Evolutionary conservation across 2,888 invertebrate species (phyloP), one percentile per base, ranked within the genome.

Genomic region (Zonitis immaculata): DNA sequence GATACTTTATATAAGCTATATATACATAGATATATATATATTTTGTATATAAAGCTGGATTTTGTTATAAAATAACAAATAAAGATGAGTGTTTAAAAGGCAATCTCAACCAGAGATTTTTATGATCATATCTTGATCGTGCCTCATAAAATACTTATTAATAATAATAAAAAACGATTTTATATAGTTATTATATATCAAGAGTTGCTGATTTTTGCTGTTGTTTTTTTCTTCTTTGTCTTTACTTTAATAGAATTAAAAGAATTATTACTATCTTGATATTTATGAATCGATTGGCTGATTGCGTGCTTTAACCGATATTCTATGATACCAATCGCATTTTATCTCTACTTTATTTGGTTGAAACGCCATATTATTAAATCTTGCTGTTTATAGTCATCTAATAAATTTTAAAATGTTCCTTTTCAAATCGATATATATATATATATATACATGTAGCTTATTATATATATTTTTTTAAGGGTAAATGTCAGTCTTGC

Each of bases 311-410:
- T 25, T 42, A 32, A 22, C 39, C 44, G 49, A 42, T 44, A 49
- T 53, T 45, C 18, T 20, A 46, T 42, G 35, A 47, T 32, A 28
- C 27, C 42, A 49, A 53, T 53, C 45, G 39, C 53, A 49, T 53
- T 53, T 53, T 44, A 42, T 48, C 44, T 39, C 42, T 53, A 45
- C 44, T 53, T 49, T 53, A 53, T 39, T 39, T n/a, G 18, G 20
- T 39, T 39, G 39, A 39, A 39, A 39, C 18, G 39, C 39, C n/a
- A 39, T 39, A 39, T 39, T 39, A 18, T 39, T 39, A 39, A 39
- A 39, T 39, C 39, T 39, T 39, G 3, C 20, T 39, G 39, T 20
- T n/a, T n/a, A n/a, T 39, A 39, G 39, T 16, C 14, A 18, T 16
- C 11, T 20, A 18, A 39, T 39, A 20, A 20, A 39, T 18, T 20